These are phyloP conservation scores for Philantomba maxwellii DNA, from an alignment of 2,113 vertebrate genomes.

Conservation along the genomic window DNA sequence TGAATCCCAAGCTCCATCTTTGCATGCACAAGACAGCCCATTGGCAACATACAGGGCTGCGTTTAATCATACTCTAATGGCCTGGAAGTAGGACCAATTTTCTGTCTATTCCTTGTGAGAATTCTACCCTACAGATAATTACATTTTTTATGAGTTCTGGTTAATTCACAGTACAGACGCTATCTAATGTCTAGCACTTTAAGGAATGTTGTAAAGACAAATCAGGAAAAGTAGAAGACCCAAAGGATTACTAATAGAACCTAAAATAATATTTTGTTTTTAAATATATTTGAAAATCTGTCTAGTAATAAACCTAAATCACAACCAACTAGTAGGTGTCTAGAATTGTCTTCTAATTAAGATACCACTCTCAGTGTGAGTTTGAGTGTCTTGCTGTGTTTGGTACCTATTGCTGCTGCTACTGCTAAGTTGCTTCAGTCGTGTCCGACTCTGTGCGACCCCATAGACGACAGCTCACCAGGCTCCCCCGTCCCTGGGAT, in stretches of 20 bases:
- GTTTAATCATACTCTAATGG: not conserved
- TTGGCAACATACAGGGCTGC: not conserved
- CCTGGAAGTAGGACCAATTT: not conserved
- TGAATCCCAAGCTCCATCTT: not conserved
- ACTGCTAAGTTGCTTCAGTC: no score
- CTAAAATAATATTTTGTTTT: not conserved
- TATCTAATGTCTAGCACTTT: not conserved
- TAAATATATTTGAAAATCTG: conserved; percentile 13
- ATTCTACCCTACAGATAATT: not conserved
- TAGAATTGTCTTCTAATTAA: not conserved
- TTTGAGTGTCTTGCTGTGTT: not conserved
- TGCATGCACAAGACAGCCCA: not conserved
- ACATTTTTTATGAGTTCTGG: not conserved
- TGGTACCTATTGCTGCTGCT: not conserved
- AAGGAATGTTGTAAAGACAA: not conserved
- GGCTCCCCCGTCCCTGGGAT: no score
- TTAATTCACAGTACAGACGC: not conserved
- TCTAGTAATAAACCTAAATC: not conserved
- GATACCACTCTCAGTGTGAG: not conserved
- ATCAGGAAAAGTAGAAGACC: not conserved
- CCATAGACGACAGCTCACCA: no score
- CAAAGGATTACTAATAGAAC: not conserved
- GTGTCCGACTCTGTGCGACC: no score
- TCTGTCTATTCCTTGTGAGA: not conserved
- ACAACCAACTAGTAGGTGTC: not conserved